These are phyloP conservation scores for Rhabdophis nuchalis DNA, from an alignment of 2,797 vertebrate species.

Conservation along the genomic window DNA sequence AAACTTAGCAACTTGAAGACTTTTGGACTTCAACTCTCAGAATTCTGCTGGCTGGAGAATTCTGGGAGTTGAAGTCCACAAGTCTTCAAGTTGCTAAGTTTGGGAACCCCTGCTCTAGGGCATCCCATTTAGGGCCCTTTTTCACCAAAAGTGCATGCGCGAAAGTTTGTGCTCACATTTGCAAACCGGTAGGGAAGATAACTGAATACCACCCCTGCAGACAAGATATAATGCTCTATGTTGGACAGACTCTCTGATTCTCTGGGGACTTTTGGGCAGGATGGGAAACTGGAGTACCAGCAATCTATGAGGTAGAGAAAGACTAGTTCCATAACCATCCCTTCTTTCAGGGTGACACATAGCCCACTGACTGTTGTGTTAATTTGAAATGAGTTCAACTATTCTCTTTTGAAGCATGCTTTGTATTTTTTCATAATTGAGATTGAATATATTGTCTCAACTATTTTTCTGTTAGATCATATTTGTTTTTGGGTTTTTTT, in stretches of 20 bases:
- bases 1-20: too few relatives aligned
- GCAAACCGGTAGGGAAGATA: too few relatives aligned
- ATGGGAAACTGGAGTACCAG: neutral
- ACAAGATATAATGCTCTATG: neutral
- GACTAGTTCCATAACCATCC: neutral
- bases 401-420: slow-evolving; percentile 9
- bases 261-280: neutral
- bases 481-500: slow-evolving; percentile 24
- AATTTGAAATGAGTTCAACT: neutral
- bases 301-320: neutral
- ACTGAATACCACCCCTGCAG: too few relatives aligned
- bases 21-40: too few relatives aligned
- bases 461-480: slow-evolving; percentile 20
- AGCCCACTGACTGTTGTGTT: neutral
- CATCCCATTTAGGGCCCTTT: too few relatives aligned
- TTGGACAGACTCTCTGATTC: neutral
- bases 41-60: too few relatives aligned
- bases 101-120: too few relatives aligned
- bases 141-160: too few relatives aligned
- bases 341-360: neutral
- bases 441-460: slow-evolving; percentile 12
- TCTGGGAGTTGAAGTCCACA: too few relatives aligned
- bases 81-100: too few relatives aligned
- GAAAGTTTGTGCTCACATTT: too few relatives aligned
- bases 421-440: slow-evolving; percentile 27